Percentiles rank a stretch among this genome's conserved stretches.
phyloP scores from a whole-genome alignment of 1,140 invertebrate genomes.

The Samia ricini region DNA sequence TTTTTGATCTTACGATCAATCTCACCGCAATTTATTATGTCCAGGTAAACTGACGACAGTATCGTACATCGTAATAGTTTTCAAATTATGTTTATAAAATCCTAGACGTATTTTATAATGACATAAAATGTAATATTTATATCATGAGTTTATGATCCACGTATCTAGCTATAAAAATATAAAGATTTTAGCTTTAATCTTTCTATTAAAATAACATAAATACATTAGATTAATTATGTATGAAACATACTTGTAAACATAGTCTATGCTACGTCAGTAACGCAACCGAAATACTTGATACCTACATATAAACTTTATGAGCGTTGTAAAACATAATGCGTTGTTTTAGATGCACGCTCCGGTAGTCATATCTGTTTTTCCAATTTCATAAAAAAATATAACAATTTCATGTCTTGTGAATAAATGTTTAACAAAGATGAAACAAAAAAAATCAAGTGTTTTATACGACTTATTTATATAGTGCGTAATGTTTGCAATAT shows the following conservation, averaged over 20 bases:
- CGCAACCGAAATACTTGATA: not conserved
- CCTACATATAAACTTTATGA: constrained; percentile 9
- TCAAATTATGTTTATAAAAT: too few species aligned
- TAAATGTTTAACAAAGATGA: not conserved
- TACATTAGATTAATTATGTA: constrained; percentile 1
- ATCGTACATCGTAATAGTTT: too few species aligned
- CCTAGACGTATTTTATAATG: too few species aligned
- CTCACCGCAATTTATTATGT: too few species aligned
- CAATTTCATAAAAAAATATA: constrained; percentile 6
- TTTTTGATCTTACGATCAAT: not conserved
- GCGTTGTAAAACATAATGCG: constrained; percentile 1
- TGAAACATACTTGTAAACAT: not conserved
- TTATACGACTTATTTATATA: too few species aligned
- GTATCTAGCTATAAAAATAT: not conserved
- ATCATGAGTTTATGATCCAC: too few species aligned
- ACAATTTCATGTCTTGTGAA: not conserved
- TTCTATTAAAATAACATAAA: constrained; percentile 1
- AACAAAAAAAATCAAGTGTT: too few species aligned
- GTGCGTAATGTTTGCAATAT: too few species aligned
- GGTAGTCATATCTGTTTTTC: not conserved
- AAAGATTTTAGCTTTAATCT: not conserved
- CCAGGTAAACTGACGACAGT: too few species aligned
- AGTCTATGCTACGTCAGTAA: not conserved
- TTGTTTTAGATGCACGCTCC: constrained; percentile 1
- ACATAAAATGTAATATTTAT: too few species aligned